Evolutionary conservation across 1,140 invertebrate genomes (phyloP).

Genomic region (Cydia amplana): DNA sequence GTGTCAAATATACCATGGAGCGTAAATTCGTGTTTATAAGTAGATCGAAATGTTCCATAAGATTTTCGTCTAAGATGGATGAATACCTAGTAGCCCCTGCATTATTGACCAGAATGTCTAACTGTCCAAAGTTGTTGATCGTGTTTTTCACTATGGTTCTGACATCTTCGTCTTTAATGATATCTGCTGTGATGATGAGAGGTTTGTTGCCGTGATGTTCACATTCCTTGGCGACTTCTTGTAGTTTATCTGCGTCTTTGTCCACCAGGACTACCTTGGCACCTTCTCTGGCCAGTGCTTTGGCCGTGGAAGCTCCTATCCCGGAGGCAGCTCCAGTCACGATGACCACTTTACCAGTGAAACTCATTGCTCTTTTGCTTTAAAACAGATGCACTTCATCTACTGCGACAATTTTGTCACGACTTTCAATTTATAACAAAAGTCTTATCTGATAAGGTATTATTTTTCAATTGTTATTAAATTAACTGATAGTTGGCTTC

Average conservation of each 20-base stretch:
- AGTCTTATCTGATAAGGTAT: too few species aligned
- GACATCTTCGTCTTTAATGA: constrained; percentile 83
- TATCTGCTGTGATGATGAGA: constrained; percentile 80
- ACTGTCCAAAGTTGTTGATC: constrained; percentile 80
- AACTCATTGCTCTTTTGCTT: constrained; percentile 35
- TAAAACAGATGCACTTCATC: too few species aligned
- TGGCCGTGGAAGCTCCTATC: constrained; percentile 88
- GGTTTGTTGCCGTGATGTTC: constrained; percentile 69
- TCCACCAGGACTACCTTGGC: constrained; percentile 85
- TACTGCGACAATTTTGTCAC: too few species aligned
- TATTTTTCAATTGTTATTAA: too few species aligned
- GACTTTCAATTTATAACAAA: too few species aligned
- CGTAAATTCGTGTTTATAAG: constrained; percentile 86
- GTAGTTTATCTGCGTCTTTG: constrained; percentile 81
- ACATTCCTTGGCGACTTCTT: constrained; percentile 81
- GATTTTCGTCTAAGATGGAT: constrained; percentile 82
- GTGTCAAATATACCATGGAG: constrained; percentile 84
- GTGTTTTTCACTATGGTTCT: constrained; percentile 81
- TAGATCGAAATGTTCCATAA: constrained; percentile 84
- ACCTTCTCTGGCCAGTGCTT: constrained; percentile 85
- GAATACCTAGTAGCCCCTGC: constrained; percentile 80
- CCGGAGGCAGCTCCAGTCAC: constrained; percentile 91
- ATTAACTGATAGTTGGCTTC: too few species aligned
- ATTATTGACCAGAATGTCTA: constrained; percentile 79
- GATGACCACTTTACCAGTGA: constrained; percentile 81